These are phyloP conservation scores for Elephas maximus DNA, from an alignment of 2,113 vertebrate genomes.

Conservation along the genomic window DNA sequence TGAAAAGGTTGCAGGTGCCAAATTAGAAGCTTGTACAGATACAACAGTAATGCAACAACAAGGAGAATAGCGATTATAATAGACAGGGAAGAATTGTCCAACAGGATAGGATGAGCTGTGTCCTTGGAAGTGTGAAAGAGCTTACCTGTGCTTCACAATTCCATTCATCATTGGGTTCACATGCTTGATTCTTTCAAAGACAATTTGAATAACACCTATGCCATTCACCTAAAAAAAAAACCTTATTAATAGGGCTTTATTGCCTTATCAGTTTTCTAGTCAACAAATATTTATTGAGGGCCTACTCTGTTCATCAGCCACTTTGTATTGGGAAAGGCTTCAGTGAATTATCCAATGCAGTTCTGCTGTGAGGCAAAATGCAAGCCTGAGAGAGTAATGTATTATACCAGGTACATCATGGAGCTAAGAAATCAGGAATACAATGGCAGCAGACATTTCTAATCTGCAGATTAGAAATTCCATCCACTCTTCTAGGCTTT, in stretches of 20 bases:
- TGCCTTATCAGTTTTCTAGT: constrained; percentile 59
- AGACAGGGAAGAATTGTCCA: constrained; percentile 61
- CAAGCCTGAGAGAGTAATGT: constrained; percentile 28
- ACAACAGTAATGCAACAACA: constrained; percentile 68
- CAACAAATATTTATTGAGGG: constrained; percentile 64
- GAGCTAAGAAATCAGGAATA: constrained; percentile 56
- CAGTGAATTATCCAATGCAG: constrained; percentile 55
- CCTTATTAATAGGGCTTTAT: constrained; percentile 70
- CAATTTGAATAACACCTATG: constrained; percentile 75
- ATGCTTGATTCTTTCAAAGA: constrained; percentile 77
- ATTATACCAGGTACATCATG: constrained; percentile 43
- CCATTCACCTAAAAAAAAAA: constrained; percentile 76
- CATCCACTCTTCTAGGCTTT: constrained; percentile 2
- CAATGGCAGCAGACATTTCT: constrained; percentile 38
- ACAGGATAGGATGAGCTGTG: constrained; percentile 69
- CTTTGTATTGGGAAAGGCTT: constrained; percentile 51
- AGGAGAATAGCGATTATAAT: constrained; percentile 57
- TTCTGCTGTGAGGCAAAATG: constrained; percentile 28
- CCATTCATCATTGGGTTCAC: constrained; percentile 71
- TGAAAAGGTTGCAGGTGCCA: constrained; percentile 62
- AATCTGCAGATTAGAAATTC: constrained; percentile 56
- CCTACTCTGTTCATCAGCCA: constrained; percentile 38
- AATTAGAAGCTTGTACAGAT: constrained; percentile 70
- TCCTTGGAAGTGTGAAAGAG: constrained; percentile 64
- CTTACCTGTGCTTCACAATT: constrained; percentile 79